Percentiles rank a stretch among this genome's conserved stretches.
Evolutionary conservation across 2,113 vertebrate genomes (phyloP).

Genomic region (Prunella fulvescens): DNA sequence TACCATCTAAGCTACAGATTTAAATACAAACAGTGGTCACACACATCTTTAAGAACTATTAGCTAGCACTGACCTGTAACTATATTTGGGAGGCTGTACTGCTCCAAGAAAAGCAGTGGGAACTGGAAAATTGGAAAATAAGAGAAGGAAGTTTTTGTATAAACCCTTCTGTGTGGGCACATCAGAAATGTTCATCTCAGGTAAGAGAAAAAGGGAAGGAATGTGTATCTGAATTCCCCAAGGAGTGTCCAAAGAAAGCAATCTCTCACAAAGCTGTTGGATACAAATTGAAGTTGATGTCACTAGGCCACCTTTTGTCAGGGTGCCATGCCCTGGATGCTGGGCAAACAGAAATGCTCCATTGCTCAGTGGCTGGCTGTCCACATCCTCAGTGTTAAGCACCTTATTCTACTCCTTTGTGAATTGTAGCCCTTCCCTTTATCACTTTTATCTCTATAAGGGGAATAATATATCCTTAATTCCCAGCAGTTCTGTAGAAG

Average conservation of each 20-base stretch:
- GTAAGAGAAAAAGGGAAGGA: background rate
- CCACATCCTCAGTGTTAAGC: background rate
- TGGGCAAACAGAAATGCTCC: background rate
- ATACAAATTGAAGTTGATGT: rapidly evolving
- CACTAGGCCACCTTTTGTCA: background rate
- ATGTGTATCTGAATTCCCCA: background rate
- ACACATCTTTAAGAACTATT: background rate
- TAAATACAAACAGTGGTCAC: background rate
- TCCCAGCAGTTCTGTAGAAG: background rate
- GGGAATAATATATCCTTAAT: background rate
- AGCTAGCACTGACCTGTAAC: background rate
- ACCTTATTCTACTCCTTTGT: background rate
- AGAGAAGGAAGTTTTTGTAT: background rate
- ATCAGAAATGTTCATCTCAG: background rate
- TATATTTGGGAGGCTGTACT: background rate
- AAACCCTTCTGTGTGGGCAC: background rate
- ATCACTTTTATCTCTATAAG: background rate
- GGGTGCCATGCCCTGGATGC: too few species aligned
- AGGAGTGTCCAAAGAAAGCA: background rate
- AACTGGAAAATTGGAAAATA: background rate
- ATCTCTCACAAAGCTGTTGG: background rate
- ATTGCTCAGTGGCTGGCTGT: background rate
- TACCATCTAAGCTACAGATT: background rate
- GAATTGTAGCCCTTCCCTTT: background rate
- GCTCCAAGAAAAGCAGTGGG: background rate